phyloP scores from a whole-genome alignment of 2,113 vertebrate species.

The Rutilus rutilus region DNA sequence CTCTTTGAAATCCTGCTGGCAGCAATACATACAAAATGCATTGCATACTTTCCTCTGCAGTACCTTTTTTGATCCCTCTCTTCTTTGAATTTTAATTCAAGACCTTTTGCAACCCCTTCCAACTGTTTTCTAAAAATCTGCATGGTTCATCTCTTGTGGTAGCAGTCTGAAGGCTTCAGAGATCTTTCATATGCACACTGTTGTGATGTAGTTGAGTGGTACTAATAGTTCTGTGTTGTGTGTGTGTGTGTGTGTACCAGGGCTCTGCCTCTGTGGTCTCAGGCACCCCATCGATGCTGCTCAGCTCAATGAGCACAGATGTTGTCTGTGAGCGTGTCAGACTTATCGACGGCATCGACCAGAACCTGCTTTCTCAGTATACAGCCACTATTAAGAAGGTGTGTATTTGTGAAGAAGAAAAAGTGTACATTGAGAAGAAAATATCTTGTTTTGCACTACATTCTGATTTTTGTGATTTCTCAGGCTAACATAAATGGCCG shows the following conservation, averaged over 20 bases:
- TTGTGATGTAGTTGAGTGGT: constrained; percentile 20
- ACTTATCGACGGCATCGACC: constrained; percentile 91
- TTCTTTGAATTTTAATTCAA: constrained; percentile 35
- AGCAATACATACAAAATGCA: background rate
- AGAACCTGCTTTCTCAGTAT: constrained; percentile 87
- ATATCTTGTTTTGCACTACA: background rate
- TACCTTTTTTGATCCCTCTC: constrained; percentile 3
- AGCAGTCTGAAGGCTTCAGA: background rate
- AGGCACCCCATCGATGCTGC: constrained; percentile 68
- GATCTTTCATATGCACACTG: background rate
- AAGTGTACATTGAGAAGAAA: background rate
- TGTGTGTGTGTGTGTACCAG: constrained; percentile 66
- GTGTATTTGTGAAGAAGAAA: background rate
- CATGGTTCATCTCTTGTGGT: constrained; percentile 45
- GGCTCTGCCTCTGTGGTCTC: constrained; percentile 72
- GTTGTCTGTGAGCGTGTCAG: constrained; percentile 88
- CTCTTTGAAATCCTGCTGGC: constrained; percentile 10
- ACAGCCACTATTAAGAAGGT: constrained; percentile 90
- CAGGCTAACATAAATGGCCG: constrained; percentile 96
- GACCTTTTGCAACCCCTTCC: constrained; percentile 18
- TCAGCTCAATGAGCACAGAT: constrained; percentile 91
- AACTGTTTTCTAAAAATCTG: constrained; percentile 38
- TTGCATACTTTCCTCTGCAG: background rate
- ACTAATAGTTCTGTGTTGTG: constrained; percentile 41
- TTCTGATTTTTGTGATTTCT: background rate